Evolutionary conservation across 2,113 vertebrate genomes (phyloP).

Genomic region (Limanda limanda): DNA sequence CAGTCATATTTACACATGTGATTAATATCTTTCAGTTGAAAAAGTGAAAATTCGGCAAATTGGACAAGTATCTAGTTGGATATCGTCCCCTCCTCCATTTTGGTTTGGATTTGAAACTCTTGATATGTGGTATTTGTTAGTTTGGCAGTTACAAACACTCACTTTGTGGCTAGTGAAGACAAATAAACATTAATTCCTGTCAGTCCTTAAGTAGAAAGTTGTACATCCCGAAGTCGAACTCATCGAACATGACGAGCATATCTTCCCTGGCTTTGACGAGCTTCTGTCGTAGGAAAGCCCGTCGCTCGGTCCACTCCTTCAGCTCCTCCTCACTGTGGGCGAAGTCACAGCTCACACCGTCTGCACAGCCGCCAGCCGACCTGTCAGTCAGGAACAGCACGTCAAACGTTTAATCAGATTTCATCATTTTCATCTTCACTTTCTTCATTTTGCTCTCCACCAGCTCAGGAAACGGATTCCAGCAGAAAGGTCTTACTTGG

Average conservation of each 20-base stretch:
- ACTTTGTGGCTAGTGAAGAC: not conserved
- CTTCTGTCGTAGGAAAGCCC: slow-evolving; percentile 90
- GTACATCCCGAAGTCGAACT: slow-evolving; percentile 95
- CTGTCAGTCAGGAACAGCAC: slow-evolving; percentile 58
- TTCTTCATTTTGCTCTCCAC: not conserved
- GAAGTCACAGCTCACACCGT: slow-evolving; percentile 91
- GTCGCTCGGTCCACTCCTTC: slow-evolving; percentile 91
- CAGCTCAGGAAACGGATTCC: not conserved
- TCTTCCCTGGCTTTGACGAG: slow-evolving; percentile 92
- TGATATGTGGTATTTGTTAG: not conserved
- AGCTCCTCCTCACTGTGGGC: slow-evolving; percentile 92
- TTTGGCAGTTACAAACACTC: slow-evolving; percentile 22
- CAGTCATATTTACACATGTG: no score
- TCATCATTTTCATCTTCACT: not conserved
- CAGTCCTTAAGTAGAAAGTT: slow-evolving; percentile 91
- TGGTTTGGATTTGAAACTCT: slow-evolving; percentile 9
- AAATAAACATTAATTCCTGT: slow-evolving; percentile 24
- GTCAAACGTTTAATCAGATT: not conserved
- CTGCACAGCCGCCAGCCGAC: slow-evolving; percentile 79
- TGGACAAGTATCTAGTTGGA: not conserved
- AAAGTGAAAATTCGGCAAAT: not conserved
- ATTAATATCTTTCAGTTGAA: no score
- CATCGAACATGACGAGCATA: slow-evolving; percentile 90
- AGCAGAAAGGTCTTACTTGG: slow-evolving; percentile 73
- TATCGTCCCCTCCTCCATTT: slow-evolving; percentile 5